A percentile compares a stretch with the other conserved stretches of the same genome.
These are phyloP conservation scores for Mechanitis mazaeus DNA, from an alignment of 2,888 invertebrate species.

Conservation along the genomic window DNA sequence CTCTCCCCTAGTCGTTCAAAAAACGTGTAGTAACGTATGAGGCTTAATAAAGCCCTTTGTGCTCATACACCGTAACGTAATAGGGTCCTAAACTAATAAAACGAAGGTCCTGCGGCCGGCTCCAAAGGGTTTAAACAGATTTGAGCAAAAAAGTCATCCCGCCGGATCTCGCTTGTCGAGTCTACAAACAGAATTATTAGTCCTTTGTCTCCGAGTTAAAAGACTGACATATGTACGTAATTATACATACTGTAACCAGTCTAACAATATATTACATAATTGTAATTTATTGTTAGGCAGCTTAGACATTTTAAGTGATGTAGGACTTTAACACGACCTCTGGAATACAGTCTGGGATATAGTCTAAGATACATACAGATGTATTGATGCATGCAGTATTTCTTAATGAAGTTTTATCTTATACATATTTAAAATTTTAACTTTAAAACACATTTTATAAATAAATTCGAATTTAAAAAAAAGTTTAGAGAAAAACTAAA, in stretches of 20 bases:
- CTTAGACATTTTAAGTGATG: too few relatives aligned
- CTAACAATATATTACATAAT: too few relatives aligned
- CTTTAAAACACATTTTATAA: too few relatives aligned
- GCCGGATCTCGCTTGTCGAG: constrained; percentile 21
- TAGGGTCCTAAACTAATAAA: constrained; percentile 72
- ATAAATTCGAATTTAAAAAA: too few relatives aligned
- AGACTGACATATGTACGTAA: constrained; percentile 2
- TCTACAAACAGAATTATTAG: constrained; percentile 24
- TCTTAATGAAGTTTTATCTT: too few relatives aligned
- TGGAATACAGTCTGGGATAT: too few relatives aligned
- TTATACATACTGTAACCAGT: background rate
- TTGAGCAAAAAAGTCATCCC: constrained; percentile 54
- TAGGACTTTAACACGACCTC: background rate
- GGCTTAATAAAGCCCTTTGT: constrained; percentile 61
- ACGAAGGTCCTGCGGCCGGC: constrained; percentile 45
- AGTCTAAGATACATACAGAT: too few relatives aligned
- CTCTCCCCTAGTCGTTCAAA: constrained; percentile 12
- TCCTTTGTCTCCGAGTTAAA: constrained; percentile 23
- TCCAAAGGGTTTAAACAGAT: constrained; percentile 54
- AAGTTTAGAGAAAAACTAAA: too few relatives aligned
- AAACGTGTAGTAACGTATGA: constrained; percentile 35
- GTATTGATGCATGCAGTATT: too few relatives aligned
- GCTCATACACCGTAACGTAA: constrained; percentile 57
- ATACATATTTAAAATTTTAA: too few relatives aligned
- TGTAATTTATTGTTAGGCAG: background rate